Evolutionary conservation across 2,797 vertebrate species (phyloP).

Genomic region (Varecia variegata): DNA sequence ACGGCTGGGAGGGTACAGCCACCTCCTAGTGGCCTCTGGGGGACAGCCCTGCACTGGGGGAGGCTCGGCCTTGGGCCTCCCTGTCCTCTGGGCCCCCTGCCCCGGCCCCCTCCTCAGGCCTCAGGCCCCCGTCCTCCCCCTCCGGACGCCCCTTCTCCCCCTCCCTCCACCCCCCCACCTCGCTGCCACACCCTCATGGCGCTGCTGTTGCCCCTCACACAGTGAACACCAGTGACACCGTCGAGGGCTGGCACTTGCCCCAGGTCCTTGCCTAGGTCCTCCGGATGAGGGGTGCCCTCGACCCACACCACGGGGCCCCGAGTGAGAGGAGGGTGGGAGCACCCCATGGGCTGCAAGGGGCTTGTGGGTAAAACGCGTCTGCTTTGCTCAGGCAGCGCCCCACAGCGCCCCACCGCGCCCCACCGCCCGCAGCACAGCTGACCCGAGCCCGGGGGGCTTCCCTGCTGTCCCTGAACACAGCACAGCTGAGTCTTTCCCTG

Average conservation of each 20-base stretch:
- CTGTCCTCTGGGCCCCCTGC: background rate
- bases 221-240: fast-evolving
- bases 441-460: fast-evolving
- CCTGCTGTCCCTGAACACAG: background rate
- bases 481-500: background rate
- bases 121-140: background rate
- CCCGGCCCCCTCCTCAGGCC: background rate
- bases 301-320: fast-evolving
- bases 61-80: background rate
- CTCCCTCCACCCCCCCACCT: background rate
- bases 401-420: background rate
- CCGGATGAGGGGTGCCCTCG: background rate
- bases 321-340: fast-evolving
- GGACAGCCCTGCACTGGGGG: background rate
- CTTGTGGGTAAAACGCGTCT: fast-evolving
- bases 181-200: fast-evolving
- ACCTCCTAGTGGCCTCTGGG: background rate
- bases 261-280: background rate
- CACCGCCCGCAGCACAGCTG: fast-evolving
- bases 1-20: background rate
- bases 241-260: fast-evolving
- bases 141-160: background rate
- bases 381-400: background rate
- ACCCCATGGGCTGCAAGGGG: background rate
- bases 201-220: fast-evolving